These are phyloP conservation scores for Styela plicata DNA, from an alignment of 23 tunicate species.

Conservation along the genomic window DNA sequence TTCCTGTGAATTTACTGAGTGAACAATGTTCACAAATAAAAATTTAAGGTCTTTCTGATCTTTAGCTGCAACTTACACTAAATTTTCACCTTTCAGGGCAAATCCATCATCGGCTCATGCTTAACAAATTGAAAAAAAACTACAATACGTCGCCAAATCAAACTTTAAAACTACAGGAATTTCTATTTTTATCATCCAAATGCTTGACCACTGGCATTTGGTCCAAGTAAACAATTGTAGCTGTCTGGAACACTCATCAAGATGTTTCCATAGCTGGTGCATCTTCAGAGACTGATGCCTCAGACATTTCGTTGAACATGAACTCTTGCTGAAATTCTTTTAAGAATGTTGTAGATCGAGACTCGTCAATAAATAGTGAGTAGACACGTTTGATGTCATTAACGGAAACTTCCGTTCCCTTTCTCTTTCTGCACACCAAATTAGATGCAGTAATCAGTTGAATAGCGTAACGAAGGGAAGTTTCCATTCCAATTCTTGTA, in stretches of 20 bases:
- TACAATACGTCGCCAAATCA: no score
- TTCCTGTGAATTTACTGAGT: no score
- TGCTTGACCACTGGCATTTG: no score
- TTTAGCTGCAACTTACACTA: no score
- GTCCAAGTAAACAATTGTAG: no score
- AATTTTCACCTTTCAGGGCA: no score
- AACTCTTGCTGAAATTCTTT: constrained; percentile 92
- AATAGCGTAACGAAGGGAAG: constrained; percentile 94
- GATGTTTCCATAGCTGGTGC: constrained; percentile 62
- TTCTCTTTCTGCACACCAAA: constrained; percentile 71
- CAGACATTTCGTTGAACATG: constrained; percentile 68
- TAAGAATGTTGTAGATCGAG: constrained; percentile 92
- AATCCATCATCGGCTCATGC: no score
- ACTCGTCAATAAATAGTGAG: constrained; percentile 88
- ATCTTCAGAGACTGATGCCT: constrained; percentile 62
- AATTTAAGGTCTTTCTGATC: no score
- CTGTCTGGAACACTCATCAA: neutral
- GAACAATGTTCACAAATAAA: no score
- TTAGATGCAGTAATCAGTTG: constrained; percentile 92
- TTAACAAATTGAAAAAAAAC: no score
- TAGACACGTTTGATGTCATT: constrained; percentile 88
- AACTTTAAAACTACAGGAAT: no score
- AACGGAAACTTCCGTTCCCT: constrained; percentile 84
- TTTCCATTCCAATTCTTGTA: constrained; percentile 88
- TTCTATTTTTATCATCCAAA: no score